Base-by-base conservation (phyloP, 2,113 vertebrate species). In the Oxyruncus cristatus region DNA sequence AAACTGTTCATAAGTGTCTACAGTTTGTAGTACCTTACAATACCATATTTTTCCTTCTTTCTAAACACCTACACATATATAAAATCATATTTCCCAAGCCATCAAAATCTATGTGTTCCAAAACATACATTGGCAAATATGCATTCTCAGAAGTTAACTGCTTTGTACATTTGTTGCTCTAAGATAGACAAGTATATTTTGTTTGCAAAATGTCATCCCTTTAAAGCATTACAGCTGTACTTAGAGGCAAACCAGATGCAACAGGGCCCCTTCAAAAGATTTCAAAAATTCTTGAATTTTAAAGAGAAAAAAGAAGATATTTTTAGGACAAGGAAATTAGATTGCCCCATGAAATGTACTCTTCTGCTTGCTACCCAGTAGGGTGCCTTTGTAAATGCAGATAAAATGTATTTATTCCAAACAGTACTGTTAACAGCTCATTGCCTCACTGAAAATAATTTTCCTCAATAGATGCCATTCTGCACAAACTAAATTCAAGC, bases 371-470 rank as follows among this genome's bases (percentile, higher is more conserved):
- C 52, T 75, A n/a, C 83, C 52, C 77, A 33, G 79, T 61, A 78
- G 86, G 91, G 73, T 86, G 76, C 80, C 76, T 84, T 56, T 67
- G 52, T 89, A 93, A 96, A 91, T 84, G 65, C 47, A 75, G 86
- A 93, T 91, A 93, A 95, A 92, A 93, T 71, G 39, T 74, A 91
- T 95, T 93, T 95, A 93, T 97, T 87, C 59, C 42, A 86, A 87
- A 89, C 65, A 85, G 63, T 84, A 63, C 33, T 75, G 61, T 74
- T 95, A 91, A 78, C 61, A 89, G 73, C 23, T 92, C 80, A 86
- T 84, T 87, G 70, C 30, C 73, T 85, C 59, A 75, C 52, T 72
- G 73, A 63, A 93, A 95, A 78, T 75, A 86, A 41, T 72, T 91
- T 80, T 89, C 44, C 55, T 81, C 56, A 84, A 61, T 74, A 74